Evolutionary conservation across 2,888 invertebrate genomes (phyloP).

Genomic region (Adineta ricciae): DNA sequence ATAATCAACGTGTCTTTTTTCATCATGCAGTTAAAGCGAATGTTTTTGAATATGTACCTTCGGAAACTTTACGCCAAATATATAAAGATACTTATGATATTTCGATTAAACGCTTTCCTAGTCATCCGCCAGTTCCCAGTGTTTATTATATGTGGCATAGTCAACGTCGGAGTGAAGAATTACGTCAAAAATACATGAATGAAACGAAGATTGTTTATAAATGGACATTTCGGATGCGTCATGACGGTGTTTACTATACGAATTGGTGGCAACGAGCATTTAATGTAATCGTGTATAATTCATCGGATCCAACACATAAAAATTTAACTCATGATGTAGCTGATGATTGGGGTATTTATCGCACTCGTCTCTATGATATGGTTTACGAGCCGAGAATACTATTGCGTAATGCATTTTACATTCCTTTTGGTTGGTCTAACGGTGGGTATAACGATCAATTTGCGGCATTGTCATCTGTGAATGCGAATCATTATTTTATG

Average conservation of each 20-base stretch:
- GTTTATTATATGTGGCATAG: neutral
- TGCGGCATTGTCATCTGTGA: neutral
- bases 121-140: too few species aligned
- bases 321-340: too few species aligned
- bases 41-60: too few species aligned
- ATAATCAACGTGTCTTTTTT: neutral
- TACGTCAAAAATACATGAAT: neutral
- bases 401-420: too few species aligned
- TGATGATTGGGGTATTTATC: too few species aligned
- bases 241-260: neutral
- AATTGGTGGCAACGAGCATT: neutral
- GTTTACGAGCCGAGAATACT: too few species aligned
- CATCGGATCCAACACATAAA: too few species aligned
- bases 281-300: neutral
- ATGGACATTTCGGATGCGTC: neutral
- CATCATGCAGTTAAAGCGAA: neutral
- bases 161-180: neutral
- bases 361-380: too few species aligned
- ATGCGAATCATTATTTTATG: neutral
- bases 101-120: too few species aligned
- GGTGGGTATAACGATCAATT: neutral
- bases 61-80: too few species aligned
- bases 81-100: too few species aligned
- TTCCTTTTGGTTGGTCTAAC: neutral
- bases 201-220: neutral